These are phyloP conservation scores for Mythimna pallens DNA, from an alignment of 2,888 invertebrate species.

Conservation along the genomic window DNA sequence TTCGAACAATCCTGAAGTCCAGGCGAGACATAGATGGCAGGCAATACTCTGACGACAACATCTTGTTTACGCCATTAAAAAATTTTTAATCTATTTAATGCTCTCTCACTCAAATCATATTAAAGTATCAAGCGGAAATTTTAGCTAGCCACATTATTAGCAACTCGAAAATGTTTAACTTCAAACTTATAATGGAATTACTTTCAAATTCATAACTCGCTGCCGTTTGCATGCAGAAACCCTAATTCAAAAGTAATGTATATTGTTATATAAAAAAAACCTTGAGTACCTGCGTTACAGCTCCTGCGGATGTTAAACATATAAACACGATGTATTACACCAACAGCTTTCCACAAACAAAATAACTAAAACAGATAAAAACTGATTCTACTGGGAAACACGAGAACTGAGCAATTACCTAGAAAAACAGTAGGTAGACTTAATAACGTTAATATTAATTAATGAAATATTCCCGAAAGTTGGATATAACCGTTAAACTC, in stretches of 20 bases:
- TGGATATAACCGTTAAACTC: constrained; percentile 56
- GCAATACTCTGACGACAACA: constrained; percentile 49
- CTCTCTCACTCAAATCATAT: constrained; percentile 80
- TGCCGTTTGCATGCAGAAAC: constrained; percentile 73
- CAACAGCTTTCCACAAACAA: constrained; percentile 20
- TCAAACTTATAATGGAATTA: constrained; percentile 87
- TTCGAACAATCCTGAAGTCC: too few species aligned
- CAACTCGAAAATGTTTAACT: constrained; percentile 79
- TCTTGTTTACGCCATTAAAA: constrained; percentile 82
- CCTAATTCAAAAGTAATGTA: constrained; percentile 72
- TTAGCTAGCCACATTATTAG: constrained; percentile 79
- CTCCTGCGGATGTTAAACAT: too few species aligned
- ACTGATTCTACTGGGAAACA: constrained; percentile 19
- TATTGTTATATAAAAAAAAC: constrained; percentile 65
- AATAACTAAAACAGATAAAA: constrained; percentile 24
- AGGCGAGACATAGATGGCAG: background rate
- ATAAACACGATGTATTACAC: constrained; percentile 4
- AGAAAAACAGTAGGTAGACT: constrained; percentile 46
- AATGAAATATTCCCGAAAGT: constrained; percentile 52
- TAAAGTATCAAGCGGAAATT: constrained; percentile 81
- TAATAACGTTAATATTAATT: constrained; percentile 54
- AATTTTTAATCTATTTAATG: constrained; percentile 80
- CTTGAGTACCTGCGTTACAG: constrained; percentile 43
- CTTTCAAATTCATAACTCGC: constrained; percentile 82
- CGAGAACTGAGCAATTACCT: constrained; percentile 28